Percentiles rank a stretch among this genome's conserved stretches.
These are phyloP conservation scores for Penaeus indicus DNA, from an alignment of 1,140 invertebrate species.

Conservation along the genomic window DNA sequence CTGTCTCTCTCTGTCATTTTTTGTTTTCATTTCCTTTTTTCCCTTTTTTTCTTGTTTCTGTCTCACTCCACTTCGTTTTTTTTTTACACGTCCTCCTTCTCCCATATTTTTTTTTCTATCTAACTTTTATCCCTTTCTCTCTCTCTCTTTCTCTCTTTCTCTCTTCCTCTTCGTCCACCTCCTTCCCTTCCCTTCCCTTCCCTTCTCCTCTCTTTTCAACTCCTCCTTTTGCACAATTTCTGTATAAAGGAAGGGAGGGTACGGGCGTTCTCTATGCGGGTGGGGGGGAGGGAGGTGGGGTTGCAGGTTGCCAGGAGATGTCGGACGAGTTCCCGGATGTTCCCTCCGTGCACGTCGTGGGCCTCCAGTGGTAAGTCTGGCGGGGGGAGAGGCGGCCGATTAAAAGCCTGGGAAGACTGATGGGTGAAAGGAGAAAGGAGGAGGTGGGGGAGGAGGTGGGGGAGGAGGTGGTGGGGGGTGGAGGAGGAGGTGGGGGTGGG, in stretches of 20 bases:
- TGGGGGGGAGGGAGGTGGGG: slow-evolving; percentile 46
- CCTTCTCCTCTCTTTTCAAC: background rate
- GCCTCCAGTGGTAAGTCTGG: slow-evolving; percentile 31
- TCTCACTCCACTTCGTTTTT: no score
- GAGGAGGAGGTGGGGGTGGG: no score
- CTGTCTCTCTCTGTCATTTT: no score
- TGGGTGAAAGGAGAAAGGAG: no score
- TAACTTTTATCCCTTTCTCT: no score
- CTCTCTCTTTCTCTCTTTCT: background rate
- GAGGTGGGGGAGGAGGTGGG: no score
- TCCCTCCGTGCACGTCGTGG: slow-evolving; percentile 37
- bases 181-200: background rate
- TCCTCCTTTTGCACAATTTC: slow-evolving; percentile 3
- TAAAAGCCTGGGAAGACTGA: no score
- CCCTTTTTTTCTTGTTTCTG: no score
- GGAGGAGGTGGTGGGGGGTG: no score
- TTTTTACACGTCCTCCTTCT: no score
- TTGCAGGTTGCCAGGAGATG: slow-evolving; percentile 49
- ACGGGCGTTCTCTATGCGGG: slow-evolving; percentile 54
- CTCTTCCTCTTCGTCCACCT: background rate
- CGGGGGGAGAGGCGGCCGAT: background rate
- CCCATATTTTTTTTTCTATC: no score
- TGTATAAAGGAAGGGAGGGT: slow-evolving; percentile 46
- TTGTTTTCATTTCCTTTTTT: no score
- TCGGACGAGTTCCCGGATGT: slow-evolving; percentile 47